Percentiles rank a stretch among this genome's conserved stretches.
Evolutionary conservation across 2,888 invertebrate genomes (phyloP).

Genomic region (Phengaris arion): DNA sequence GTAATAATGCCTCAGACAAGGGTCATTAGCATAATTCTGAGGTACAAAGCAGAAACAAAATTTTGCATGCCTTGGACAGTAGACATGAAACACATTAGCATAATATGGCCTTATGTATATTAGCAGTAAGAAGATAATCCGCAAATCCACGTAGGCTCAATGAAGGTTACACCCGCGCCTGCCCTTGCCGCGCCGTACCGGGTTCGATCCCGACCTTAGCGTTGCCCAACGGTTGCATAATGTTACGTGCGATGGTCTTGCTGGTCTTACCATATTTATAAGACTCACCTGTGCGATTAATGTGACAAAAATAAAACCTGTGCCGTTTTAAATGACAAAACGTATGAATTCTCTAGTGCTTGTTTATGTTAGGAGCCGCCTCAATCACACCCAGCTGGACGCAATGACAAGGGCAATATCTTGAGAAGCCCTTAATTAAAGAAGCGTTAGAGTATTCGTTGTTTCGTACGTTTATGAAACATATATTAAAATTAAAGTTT

Average conservation of each 20-base stretch:
- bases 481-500: too few species aligned
- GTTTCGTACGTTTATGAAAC: too few species aligned
- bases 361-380: too few species aligned
- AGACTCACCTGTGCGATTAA: background rate
- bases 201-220: constrained; percentile 36
- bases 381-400: too few species aligned
- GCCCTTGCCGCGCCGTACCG: constrained; percentile 41
- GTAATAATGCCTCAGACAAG: too few species aligned
- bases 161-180: constrained; percentile 39
- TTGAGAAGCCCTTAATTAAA: too few species aligned
- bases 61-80: background rate
- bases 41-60: background rate
- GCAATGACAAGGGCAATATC: too few species aligned
- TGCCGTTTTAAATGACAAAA: too few species aligned
- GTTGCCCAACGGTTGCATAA: constrained; percentile 31
- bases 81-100: background rate
- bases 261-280: constrained; percentile 14
- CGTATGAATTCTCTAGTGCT: too few species aligned
- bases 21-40: too few species aligned
- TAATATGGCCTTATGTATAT: background rate
- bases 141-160: constrained; percentile 13
- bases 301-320: background rate
- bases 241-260: constrained; percentile 20
- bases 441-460: too few species aligned
- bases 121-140: constrained; percentile 23